phyloP scores from a whole-genome alignment of 2,888 invertebrate genomes.

The Plagiodera versicolora region DNA sequence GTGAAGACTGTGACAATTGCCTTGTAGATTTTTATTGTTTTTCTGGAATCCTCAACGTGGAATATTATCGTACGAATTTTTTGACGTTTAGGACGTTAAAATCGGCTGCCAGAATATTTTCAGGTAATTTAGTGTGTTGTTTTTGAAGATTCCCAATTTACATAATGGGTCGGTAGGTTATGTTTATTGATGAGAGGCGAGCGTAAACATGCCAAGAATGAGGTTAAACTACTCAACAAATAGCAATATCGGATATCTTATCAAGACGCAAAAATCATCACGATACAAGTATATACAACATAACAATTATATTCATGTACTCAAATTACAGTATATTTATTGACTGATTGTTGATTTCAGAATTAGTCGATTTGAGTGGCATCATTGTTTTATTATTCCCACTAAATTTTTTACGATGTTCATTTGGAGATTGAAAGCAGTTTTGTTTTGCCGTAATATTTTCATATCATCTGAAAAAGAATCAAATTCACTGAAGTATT shows the following conservation, averaged over 20 bases:
- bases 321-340: too few relatives aligned
- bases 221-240: neutral
- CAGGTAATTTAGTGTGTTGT: neutral
- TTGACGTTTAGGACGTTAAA: neutral
- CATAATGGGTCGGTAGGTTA: neutral
- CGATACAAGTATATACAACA: too few relatives aligned
- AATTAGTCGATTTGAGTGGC: too few relatives aligned
- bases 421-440: too few relatives aligned
- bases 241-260: neutral
- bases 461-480: too few relatives aligned
- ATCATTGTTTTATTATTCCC: too few relatives aligned
- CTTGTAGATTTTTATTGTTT: slow-evolving; percentile 17
- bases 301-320: too few relatives aligned
- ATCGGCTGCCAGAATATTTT: neutral
- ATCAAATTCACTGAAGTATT: too few relatives aligned
- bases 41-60: slow-evolving; percentile 4
- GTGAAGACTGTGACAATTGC: slow-evolving; percentile 17
- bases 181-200: neutral
- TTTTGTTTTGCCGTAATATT: too few relatives aligned
- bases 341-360: too few relatives aligned
- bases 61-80: neutral
- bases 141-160: neutral
- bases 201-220: neutral
- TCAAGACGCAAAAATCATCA: too few relatives aligned
- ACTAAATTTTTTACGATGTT: too few relatives aligned